A percentile compares a stretch with the other conserved stretches of the same genome.
phyloP scores from a whole-genome alignment of 2,113 vertebrate genomes.

The Syngnathus floridae region DNA sequence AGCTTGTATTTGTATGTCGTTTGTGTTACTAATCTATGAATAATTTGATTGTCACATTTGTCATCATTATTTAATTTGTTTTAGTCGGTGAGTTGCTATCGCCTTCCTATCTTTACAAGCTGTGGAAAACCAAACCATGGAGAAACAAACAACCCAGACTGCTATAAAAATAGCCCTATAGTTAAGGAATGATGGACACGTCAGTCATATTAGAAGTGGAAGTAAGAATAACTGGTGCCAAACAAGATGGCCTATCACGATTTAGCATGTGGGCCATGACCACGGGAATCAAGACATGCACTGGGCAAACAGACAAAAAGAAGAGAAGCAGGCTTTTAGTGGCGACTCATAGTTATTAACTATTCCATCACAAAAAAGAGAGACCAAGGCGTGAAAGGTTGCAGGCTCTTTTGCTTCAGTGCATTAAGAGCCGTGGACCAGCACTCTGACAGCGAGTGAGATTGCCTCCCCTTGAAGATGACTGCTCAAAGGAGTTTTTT shows the following conservation, averaged over 20 bases:
- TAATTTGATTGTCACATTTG: no score
- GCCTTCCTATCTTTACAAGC: no score
- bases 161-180: neutral
- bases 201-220: conserved; percentile 21
- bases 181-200: neutral
- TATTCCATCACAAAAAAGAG: conserved; percentile 77
- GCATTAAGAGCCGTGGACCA: conserved; percentile 73
- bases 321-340: conserved; percentile 63
- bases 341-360: conserved; percentile 73
- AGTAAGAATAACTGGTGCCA: conserved; percentile 33
- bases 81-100: no score
- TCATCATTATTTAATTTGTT: no score
- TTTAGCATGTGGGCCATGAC: conserved; percentile 50
- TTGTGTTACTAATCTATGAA: no score
- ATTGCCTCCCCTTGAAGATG: conserved; percentile 74
- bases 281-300: conserved; percentile 47
- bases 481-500: conserved; percentile 62
- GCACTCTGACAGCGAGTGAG: conserved; percentile 66
- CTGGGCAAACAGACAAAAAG: conserved; percentile 58
- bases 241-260: conserved; percentile 40
- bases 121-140: no score
- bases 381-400: conserved; percentile 76
- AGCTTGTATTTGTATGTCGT: no score
- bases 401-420: conserved; percentile 76
- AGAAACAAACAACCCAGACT: neutral